These are phyloP conservation scores for Acleris emargana DNA, from an alignment of 2,888 invertebrate species.

Conservation along the genomic window DNA sequence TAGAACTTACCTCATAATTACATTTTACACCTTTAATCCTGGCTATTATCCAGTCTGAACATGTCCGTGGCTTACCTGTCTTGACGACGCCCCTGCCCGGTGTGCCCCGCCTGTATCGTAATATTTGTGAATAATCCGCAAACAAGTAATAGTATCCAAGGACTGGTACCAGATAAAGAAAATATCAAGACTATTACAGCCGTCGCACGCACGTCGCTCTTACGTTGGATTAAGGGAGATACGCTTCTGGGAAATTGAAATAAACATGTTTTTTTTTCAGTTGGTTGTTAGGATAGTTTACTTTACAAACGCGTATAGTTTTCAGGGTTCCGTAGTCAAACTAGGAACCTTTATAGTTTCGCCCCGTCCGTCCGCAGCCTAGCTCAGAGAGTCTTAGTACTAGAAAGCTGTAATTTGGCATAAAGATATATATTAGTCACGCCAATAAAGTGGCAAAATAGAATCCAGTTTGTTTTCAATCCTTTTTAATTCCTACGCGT, in stretches of 20 bases:
- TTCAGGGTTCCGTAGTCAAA: too few relatives aligned
- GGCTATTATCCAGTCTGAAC: constrained; percentile 25
- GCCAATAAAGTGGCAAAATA: too few relatives aligned
- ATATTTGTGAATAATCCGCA: constrained; percentile 77
- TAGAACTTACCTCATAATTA: too few relatives aligned
- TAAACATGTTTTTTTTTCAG: not conserved
- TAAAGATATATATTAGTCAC: too few relatives aligned
- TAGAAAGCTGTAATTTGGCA: too few relatives aligned
- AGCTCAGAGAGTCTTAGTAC: too few relatives aligned
- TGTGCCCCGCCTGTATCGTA: constrained; percentile 35
- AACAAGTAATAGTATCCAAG: constrained; percentile 75
- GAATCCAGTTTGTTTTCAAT: too few relatives aligned
- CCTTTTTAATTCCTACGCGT: too few relatives aligned
- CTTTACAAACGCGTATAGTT: too few relatives aligned
- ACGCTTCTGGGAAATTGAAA: constrained; percentile 14
- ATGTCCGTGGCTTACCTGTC: constrained; percentile 5
- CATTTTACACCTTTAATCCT: not conserved
- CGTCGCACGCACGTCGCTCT: constrained; percentile 76
- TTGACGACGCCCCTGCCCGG: constrained; percentile 1
- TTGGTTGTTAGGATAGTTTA: not conserved
- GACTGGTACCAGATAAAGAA: constrained; percentile 77
- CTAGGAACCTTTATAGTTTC: too few relatives aligned
- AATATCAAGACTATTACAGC: constrained; percentile 82
- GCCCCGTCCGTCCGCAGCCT: too few relatives aligned
- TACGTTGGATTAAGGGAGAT: constrained; percentile 51